Evolutionary conservation across 2,797 vertebrate species (phyloP), one percentile per base, ranked within the genome.

Genomic region (Lindbergichthys nudifrons): DNA sequence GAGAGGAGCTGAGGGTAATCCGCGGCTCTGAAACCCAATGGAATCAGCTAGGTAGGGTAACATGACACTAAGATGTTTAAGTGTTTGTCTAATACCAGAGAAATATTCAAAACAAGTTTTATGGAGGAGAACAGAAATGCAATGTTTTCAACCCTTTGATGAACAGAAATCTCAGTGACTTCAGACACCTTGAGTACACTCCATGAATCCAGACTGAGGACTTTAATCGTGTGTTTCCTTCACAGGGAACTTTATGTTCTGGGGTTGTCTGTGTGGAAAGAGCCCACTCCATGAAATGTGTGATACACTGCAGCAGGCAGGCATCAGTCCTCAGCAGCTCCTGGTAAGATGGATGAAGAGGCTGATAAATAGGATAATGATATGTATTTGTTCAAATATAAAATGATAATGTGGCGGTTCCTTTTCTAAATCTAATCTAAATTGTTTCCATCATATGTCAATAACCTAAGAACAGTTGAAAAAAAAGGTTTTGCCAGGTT

Each of bases 241-340:
- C 74, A 9, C 70, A 99, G 98, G 98, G 41, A 96, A 92, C 70
- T 98, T 98, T 85, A 89, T 99, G 63, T 98, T 99, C 85, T 98
- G 98, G 98, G 96, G 95, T 47, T 97, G 97, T 90, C 91, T 99
- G 65, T 94, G 92, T 85, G 97, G 97, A 21, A 94, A 95, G 82
- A 96, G 96, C 77, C 93, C 96, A 2, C 80, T 94, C 3, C 95
- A 96, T 70, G 91, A 95, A 85, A 90, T 95, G 54, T 99, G 97
- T 85, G 93, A 85, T 62, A 95, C 92, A 0, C 83, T 99, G 63
- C 96, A 97, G 85, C 93, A 95, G 36, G 95, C 96, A 0, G 96
- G 96, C 70, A 93, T 98, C 77, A 96, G 94, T 84, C 98, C 98
- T 48, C 97, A 98, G 65, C 94, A 96, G 45, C 92, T 99, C 10